These are phyloP conservation scores for Encarsia formosa DNA, from an alignment of 2,888 invertebrate genomes.

Conservation along the genomic window DNA sequence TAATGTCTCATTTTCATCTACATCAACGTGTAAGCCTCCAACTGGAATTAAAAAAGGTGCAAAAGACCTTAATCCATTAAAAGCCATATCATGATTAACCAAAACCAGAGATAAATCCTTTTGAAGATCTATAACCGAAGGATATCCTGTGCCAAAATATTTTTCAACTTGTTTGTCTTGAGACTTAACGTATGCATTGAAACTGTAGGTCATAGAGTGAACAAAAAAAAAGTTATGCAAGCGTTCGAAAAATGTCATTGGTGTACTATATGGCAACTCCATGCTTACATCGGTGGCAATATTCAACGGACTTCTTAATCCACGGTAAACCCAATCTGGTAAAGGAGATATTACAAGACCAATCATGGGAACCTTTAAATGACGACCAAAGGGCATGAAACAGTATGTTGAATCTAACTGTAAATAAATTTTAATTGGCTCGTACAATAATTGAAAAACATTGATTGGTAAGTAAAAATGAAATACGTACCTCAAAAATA, in stretches of 20 bases:
- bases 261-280: background rate
- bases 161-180: constrained; percentile 31
- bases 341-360: background rate
- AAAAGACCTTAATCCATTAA: constrained; percentile 53
- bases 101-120: constrained; percentile 46
- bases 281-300: background rate
- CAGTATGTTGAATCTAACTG: no score
- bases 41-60: constrained; percentile 55
- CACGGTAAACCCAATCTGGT: background rate
- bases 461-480: no score
- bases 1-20: constrained; percentile 17
- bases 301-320: background rate
- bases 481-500: constrained; percentile 35
- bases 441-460: no score
- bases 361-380: constrained; percentile 2
- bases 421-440: no score
- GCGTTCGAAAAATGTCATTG: constrained; percentile 3
- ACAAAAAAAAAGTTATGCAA: background rate
- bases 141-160: constrained; percentile 14
- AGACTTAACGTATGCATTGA: background rate
- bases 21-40: constrained; percentile 53
- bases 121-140: constrained; percentile 29
- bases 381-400: background rate
- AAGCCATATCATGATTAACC: constrained; percentile 55
- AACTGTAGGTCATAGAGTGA: no score